phyloP scores from a whole-genome alignment of 2,113 vertebrate genomes.

The Ia io region DNA sequence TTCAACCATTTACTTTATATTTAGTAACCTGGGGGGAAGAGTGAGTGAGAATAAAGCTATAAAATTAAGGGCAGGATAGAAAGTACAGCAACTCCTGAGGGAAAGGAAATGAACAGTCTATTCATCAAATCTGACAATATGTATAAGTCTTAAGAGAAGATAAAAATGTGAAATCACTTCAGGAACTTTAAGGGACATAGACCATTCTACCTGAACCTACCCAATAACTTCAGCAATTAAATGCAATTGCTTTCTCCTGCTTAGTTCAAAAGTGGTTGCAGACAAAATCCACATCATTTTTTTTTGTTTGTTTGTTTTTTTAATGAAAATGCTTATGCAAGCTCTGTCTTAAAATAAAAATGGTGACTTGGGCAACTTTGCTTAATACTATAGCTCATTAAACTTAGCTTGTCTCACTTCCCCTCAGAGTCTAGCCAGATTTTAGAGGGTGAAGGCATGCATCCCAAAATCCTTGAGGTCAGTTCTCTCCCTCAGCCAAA shows the following conservation, averaged over 20 bases:
- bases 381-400: conserved; percentile 23
- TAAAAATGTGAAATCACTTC: conserved; percentile 37
- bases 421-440: background rate
- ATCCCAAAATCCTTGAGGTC: background rate
- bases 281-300: conserved; percentile 30
- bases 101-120: conserved; percentile 32
- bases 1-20: conserved; percentile 48
- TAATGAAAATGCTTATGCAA: conserved; percentile 39
- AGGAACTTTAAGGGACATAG: background rate
- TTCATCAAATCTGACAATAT: conserved; percentile 56
- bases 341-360: conserved; percentile 58
- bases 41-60: conserved; percentile 26
- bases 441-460: background rate
- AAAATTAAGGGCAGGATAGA: conserved; percentile 45
- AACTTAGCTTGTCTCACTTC: background rate
- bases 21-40: conserved; percentile 24
- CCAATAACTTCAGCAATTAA: conserved; percentile 19
- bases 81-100: background rate
- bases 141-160: conserved; percentile 6
- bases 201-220: background rate
- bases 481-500: background rate
- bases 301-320: conserved; percentile 3
- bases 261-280: background rate
- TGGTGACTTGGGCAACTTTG: conserved; percentile 29
- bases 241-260: background rate